Percentiles rank a stretch among this genome's conserved stretches.
Conservation (phyloP, 1,140 invertebrate species). For the Mizuhopecten yessoensis region DNA sequence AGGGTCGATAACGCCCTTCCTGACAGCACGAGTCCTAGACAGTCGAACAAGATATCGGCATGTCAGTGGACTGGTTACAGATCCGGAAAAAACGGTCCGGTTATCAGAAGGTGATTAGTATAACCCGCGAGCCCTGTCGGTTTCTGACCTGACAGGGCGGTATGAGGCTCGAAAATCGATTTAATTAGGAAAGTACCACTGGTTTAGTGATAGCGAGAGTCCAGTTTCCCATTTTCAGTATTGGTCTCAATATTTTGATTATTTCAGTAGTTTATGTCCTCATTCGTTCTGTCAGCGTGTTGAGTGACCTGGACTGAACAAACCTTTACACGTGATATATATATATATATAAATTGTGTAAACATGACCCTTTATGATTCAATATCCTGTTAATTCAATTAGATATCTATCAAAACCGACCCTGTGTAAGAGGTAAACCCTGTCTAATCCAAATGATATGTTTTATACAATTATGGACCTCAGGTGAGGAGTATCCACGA, state of each 20-base stretch:
- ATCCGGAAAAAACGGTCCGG: constrained; percentile 31
- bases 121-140: not conserved
- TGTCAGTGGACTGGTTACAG: not conserved
- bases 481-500: too few species aligned
- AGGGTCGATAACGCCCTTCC: not conserved
- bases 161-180: not conserved
- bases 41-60: constrained; percentile 2
- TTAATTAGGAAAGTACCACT: constrained; percentile 9
- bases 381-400: too few species aligned
- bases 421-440: too few species aligned
- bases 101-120: constrained; percentile 38
- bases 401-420: too few species aligned
- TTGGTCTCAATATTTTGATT: constrained; percentile 25
- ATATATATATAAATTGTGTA: not conserved
- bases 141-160: not conserved
- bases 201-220: not conserved
- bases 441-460: too few species aligned
- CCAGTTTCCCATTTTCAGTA: constrained; percentile 25
- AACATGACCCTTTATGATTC: too few species aligned
- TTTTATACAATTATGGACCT: too few species aligned
- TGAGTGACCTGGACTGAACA: not conserved
- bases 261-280: constrained; percentile 5
- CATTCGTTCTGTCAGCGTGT: not conserved
- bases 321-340: not conserved
- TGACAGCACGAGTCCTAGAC: not conserved